Conservation (phyloP, 2,888 invertebrate genomes). For the Volucella bombylans region DNA sequence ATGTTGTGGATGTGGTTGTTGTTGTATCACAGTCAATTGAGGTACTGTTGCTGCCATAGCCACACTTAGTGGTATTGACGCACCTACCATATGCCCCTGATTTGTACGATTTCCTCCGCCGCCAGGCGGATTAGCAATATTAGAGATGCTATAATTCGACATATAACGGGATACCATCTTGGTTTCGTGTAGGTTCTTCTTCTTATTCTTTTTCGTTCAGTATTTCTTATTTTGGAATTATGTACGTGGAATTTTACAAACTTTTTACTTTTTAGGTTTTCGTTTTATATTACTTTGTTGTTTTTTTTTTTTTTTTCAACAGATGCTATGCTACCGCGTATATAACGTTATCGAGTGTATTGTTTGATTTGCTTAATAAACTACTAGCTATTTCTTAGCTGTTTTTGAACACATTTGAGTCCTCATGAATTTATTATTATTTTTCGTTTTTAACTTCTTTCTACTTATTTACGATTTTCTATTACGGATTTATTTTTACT, state of each 20-base stretch:
- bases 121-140: slow-evolving; percentile 53
- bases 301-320: too few relatives aligned
- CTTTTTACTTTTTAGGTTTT: slow-evolving; percentile 43
- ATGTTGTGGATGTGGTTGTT: slow-evolving; percentile 62
- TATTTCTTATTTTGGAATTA: slow-evolving; percentile 36
- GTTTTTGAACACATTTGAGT: slow-evolving; percentile 56
- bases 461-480: not conserved
- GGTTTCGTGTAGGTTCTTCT: slow-evolving; percentile 28
- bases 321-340: slow-evolving; percentile 19
- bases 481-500: too few relatives aligned
- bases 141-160: slow-evolving; percentile 59
- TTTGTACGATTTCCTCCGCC: slow-evolving; percentile 67
- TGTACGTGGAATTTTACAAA: slow-evolving; percentile 59
- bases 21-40: slow-evolving; percentile 72
- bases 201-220: not conserved
- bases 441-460: slow-evolving; percentile 8
- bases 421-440: slow-evolving; percentile 20
- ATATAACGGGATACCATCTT: slow-evolving; percentile 70
- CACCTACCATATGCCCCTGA: slow-evolving; percentile 67
- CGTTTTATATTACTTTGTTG: too few relatives aligned
- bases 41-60: slow-evolving; percentile 68
- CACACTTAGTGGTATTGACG: slow-evolving; percentile 60
- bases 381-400: slow-evolving; percentile 41
- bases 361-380: slow-evolving; percentile 27
- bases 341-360: slow-evolving; percentile 17